Conservation (phyloP, 1,140 invertebrate genomes). For the Drosophila pseudoananassae region DNA sequence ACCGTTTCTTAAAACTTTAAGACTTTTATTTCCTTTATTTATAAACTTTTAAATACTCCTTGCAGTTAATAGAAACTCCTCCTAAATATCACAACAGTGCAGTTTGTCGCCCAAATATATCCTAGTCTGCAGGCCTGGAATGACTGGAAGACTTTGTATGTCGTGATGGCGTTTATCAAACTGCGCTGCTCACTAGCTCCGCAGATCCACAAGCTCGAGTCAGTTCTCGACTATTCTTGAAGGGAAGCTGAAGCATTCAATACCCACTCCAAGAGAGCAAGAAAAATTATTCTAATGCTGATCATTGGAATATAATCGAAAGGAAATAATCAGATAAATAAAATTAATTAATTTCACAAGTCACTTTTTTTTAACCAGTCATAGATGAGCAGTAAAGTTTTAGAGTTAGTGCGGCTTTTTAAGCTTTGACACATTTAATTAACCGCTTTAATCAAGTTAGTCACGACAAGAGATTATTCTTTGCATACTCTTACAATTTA, state of each 20-base stretch:
- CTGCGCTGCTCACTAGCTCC: neutral
- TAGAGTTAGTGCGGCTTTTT: too few species aligned
- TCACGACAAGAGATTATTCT: slow-evolving; percentile 5
- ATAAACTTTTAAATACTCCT: neutral
- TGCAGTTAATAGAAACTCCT: too few species aligned
- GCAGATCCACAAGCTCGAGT: neutral
- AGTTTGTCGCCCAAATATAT: too few species aligned
- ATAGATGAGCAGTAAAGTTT: neutral
- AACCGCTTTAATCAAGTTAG: slow-evolving; percentile 14
- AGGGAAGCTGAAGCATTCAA: too few species aligned
- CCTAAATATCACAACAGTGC: too few species aligned
- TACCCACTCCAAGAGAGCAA: too few species aligned
- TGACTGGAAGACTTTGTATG: neutral
- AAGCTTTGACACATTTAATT: neutral
- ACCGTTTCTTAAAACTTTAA: too few species aligned
- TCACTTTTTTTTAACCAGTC: slow-evolving; percentile 8
- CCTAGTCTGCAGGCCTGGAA: neutral
- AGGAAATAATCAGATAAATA: too few species aligned
- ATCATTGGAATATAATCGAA: too few species aligned
- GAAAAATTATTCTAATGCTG: too few species aligned
- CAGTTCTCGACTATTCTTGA: neutral
- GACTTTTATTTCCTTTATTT: neutral
- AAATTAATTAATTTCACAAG: neutral
- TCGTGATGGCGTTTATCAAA: neutral
- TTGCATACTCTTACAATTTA: neutral